Evolutionary conservation across 92 coral and sea anemone genomes (phyloP), one percentile per base, ranked within the genome.

Genomic region (Zoanthus sansibaricus): DNA sequence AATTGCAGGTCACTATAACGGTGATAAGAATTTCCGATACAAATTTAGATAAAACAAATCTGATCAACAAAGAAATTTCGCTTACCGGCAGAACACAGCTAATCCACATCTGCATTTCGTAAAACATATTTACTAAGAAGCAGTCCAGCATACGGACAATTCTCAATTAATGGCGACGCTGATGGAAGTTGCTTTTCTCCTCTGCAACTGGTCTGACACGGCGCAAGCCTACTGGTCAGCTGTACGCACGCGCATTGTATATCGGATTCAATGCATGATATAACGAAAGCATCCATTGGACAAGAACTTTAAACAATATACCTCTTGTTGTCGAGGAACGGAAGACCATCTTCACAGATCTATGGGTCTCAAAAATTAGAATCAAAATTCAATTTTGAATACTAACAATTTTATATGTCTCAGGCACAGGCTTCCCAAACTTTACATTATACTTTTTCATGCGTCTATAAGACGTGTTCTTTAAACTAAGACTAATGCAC

Each of bases 201-300:
- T 67, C 79, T 52, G 55, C 13, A 54, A 17, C 46, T 66, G 87
- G 78, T 79, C 89, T 94, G 98, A 94, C 98, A 94, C 98, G 95
- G 98, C 98, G 88, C 74, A 7, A 20, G 76, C 67, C 87, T 93
- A 94, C 76, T 94, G 98, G 98, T 93, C 95, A 89, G 90, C 91
- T 94, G 75, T 80, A 45, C 85, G 25, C 85, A 64, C 66, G 85
- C 84, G 84, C 18, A 9, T 2, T 79, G 21, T 20, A 9, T 64
- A 37, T 42, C 3, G 17, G n/a, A 17, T 62, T 20, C 9, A 9
- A 25, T 46, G 45, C 62, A 18, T 70, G 68, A 79, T 61, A 70
- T 87, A 75, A 79, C 73, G 17, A 58, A 12, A 37, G 18, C n/a
- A 15, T 32, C 59, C 51, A 79, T 79, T 79, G 84, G 84, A 79